Percentiles rank a stretch among this genome's conserved stretches.
phyloP scores from a whole-genome alignment of 1,140 invertebrate genomes.

The Palaemon carinicauda region DNA sequence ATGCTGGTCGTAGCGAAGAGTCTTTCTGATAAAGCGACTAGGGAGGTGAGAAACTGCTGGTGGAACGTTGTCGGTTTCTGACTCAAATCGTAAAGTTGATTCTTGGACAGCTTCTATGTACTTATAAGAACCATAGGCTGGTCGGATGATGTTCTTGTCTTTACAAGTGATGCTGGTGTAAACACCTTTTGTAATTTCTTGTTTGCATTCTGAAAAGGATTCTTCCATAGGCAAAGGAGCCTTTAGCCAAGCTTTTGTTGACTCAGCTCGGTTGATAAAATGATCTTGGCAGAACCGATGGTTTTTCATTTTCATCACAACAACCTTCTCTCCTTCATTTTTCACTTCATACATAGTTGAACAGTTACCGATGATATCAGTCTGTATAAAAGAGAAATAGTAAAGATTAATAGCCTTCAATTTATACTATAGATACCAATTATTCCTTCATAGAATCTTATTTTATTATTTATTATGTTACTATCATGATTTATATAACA shows the following conservation, averaged over 20 bases:
- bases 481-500: no score
- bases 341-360: constrained; percentile 23
- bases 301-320: constrained; percentile 22
- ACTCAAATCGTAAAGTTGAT: constrained; percentile 17
- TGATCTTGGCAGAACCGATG: constrained; percentile 13
- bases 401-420: not conserved
- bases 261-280: no score
- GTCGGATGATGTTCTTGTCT: constrained; percentile 12
- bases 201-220: no score
- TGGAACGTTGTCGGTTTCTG: not conserved
- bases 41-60: not conserved
- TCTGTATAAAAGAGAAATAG: not conserved
- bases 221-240: no score
- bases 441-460: no score
- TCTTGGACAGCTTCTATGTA: constrained; percentile 16
- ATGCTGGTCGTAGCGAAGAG: not conserved
- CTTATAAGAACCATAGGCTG: not conserved
- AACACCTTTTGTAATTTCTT: constrained; percentile 23
- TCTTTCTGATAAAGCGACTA: not conserved
- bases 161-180: constrained; percentile 6
- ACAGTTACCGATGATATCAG: constrained; percentile 23
- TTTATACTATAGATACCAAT: not conserved
- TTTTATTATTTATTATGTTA: no score
- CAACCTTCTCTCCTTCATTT: not conserved
- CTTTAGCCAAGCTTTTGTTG: no score